Base-by-base conservation (phyloP, 1,140 invertebrate species). In the Aphaenogaster ashmeadi region DNA sequence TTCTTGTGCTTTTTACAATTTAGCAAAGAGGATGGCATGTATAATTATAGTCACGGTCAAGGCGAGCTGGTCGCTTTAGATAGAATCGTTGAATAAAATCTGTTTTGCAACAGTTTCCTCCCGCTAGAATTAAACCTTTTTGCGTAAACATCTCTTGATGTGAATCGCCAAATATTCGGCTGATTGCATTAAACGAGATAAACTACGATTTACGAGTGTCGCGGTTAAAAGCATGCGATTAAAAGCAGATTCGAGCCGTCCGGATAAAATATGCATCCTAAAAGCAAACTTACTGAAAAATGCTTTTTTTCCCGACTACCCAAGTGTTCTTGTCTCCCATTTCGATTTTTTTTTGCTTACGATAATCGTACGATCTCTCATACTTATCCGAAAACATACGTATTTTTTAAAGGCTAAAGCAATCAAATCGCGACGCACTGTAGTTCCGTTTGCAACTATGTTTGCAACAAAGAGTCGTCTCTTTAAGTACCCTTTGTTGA, bases 211-310 rank as follows among this genome's bases (percentile, higher is more conserved):
- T 54, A 18, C n/a, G 36, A 54, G 4, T 33, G 1, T 21, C 2
- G 2, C 64, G 15, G 6, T 44, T 7, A 72, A 56, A 81, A 69
- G 13, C 7, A 15, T 7, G 54, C n/a, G n/a, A 58, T 58, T 21
- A 27, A 38, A 36, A 47, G 7, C 8, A 18, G 2, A 44, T 67
- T 44, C 38, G 7, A 38, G 5, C 1, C 8, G 13, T 3, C 1
- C n/a, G 2, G 11, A 27, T 38, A 54, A 80, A 64, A 64, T 41
- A 15, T 11, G 11, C 21, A 7, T 36, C 9, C 18, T 47, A 33
- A 71, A 21, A 72, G 41, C 27, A 58, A 72, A 81, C 60, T 79
- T 21, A 66, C 27, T 50, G 11, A 36, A 33, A 47, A 5, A 77
- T 8, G 2, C 47, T 33, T 15, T 21, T 66, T 47, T 5, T n/a